Evolutionary conservation across 2,888 invertebrate species (phyloP).

Genomic region (Glyphotaelius pellucidus): DNA sequence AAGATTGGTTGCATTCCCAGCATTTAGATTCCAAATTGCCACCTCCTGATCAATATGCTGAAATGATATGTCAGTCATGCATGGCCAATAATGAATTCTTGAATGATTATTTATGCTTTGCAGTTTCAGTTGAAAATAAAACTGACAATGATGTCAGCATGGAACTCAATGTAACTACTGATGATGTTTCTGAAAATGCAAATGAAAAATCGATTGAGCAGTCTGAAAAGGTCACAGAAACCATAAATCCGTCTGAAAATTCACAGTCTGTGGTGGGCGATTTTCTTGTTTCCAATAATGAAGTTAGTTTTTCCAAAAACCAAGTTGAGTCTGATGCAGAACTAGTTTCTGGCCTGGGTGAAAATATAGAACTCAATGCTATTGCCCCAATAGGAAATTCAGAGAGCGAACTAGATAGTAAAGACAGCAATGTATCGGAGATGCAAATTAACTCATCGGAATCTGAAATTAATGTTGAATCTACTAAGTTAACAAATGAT

Average conservation of each 20-base stretch:
- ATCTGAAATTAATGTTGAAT: not conserved
- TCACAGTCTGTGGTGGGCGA: not conserved
- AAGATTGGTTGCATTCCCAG: slow-evolving; percentile 97
- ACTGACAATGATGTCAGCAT: slow-evolving; percentile 26
- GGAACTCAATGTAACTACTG: slow-evolving; percentile 33
- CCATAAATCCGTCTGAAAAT: not conserved
- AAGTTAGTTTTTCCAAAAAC: not conserved
- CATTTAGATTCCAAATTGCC: slow-evolving; percentile 82
- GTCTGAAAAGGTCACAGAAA: not conserved
- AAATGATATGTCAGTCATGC: slow-evolving; percentile 90
- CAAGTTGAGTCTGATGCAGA: not conserved
- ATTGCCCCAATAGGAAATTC: not conserved
- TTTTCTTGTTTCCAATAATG: not conserved
- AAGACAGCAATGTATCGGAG: not conserved
- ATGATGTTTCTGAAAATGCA: slow-evolving; percentile 16
- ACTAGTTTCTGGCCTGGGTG: not conserved
- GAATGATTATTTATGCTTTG: slow-evolving; percentile 81
- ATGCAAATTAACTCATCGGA: not conserved
- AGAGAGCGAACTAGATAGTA: not conserved
- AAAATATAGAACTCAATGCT: not conserved
- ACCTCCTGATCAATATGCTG: slow-evolving; percentile 81
- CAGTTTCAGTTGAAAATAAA: slow-evolving; percentile 67
- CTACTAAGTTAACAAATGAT: not conserved
- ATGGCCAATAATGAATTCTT: slow-evolving; percentile 87
- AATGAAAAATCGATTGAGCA: not conserved